Base-by-base conservation (phyloP, 1,140 invertebrate species). In the Campoletis sonorensis region DNA sequence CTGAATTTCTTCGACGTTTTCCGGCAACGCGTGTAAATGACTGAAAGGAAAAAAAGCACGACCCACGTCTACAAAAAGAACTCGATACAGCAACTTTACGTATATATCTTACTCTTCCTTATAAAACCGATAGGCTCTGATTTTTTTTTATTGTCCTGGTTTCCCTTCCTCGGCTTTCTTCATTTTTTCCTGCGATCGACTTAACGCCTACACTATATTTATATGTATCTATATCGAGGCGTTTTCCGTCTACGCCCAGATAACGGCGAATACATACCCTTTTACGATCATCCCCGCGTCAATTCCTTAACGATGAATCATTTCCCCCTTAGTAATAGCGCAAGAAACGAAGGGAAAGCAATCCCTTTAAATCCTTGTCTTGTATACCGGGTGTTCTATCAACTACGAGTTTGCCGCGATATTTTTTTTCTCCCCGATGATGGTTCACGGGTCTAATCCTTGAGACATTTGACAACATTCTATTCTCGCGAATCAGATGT, bases 281-380 rank as follows among this genome's bases (percentile, higher is more conserved):
- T 58, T 58, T 58, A 58, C 54, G 54, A 58, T 18, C 54, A 58
- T 45, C 54, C 54, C 54, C 54, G 54, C 54, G 21, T 58, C 54
- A 58, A 58, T 58, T 58, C 21, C 54, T 58, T 58, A 58, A 58
- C 54, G 54, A 23, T 23, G 54, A 58, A 58, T 58, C 54, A 58
- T 58, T 23, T 23, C 54, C 21, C 54, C 54, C 21, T 58, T 21
- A 23, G 40, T 45, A 58, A 58, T 58, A 23, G 21, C 21, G 54
- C 18, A 58, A 58, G 21, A 21, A 58, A 58, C 15, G 54, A 13
- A 58, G 18, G 21, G 4, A 58, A 58, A 23, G 54, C 21, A 58
- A 58, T 58, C 54, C 18, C 54, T 58, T 58, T 23, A 58, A 58
- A 23, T 23, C 54, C 21, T n/a, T 18, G 54, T 10, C 18, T 58